phyloP scores from a whole-genome alignment of 2,113 vertebrate species.

The Clupea harengus region DNA sequence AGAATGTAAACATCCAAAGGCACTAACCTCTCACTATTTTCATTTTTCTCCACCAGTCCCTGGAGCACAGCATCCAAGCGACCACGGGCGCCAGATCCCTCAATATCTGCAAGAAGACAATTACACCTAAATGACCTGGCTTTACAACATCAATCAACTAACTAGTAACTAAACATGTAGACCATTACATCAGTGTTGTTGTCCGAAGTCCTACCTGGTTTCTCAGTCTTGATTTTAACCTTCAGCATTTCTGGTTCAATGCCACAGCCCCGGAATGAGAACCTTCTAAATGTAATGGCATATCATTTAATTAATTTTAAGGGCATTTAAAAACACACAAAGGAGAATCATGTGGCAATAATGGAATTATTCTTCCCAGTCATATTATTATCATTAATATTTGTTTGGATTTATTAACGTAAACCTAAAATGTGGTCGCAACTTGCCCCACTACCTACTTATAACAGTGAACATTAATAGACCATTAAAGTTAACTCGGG shows the following conservation, averaged over 20 bases:
- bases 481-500: too few relatives aligned
- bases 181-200: not conserved
- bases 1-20: not conserved
- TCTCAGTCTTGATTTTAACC: conserved; percentile 79
- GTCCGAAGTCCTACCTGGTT: conserved; percentile 64
- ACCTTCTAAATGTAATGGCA: not conserved
- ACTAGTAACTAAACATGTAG: not conserved
- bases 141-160: not conserved
- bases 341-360: not conserved
- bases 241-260: conserved; percentile 62
- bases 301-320: conserved; percentile 40
- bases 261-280: not conserved
- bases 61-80: conserved; percentile 76
- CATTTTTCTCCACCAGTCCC: conserved; percentile 75
- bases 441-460: too few relatives aligned
- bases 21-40: conserved; percentile 70
- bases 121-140: not conserved
- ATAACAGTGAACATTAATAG: too few relatives aligned
- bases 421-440: too few relatives aligned
- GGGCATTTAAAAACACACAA: not conserved
- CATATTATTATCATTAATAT: too few relatives aligned
- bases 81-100: conserved; percentile 66
- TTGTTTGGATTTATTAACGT: too few relatives aligned
- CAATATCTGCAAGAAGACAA: conserved; percentile 58
- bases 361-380: not conserved